Percentiles rank a stretch among this genome's conserved stretches.
phyloP scores from a whole-genome alignment of 2,113 vertebrate species.

The Cyprinodon tularosa region DNA sequence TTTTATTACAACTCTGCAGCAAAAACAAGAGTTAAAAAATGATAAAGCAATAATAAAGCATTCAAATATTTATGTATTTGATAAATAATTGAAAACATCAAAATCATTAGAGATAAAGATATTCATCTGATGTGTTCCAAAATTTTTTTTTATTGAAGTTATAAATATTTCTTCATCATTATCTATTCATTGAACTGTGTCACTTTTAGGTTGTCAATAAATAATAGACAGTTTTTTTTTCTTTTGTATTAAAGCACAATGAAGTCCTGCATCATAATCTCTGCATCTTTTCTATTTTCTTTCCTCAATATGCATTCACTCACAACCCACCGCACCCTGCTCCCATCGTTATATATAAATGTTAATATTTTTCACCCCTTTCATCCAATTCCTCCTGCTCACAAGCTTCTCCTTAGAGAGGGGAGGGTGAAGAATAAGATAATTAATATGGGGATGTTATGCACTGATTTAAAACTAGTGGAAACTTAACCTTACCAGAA shows the following conservation, averaged over 20 bases:
- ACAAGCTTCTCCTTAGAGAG: conserved; percentile 16
- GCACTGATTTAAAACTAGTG: conserved; percentile 43
- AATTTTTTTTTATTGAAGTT: neutral
- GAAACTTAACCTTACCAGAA: conserved; percentile 11
- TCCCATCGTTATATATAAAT: neutral
- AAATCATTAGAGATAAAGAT: neutral
- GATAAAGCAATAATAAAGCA: neutral
- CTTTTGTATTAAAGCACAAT: neutral
- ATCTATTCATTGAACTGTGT: neutral
- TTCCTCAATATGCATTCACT: neutral
- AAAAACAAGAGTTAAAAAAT: neutral
- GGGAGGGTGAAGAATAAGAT: conserved; percentile 44
- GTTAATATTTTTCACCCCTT: conserved; percentile 6
- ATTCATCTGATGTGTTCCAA: neutral
- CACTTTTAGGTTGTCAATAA: neutral
- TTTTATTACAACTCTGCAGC: neutral
- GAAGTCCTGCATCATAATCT: neutral
- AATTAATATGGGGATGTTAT: conserved; percentile 62
- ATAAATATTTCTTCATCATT: neutral
- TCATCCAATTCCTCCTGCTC: conserved; percentile 9
- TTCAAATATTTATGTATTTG: neutral
- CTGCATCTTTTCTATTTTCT: neutral
- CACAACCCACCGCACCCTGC: conserved; percentile 7
- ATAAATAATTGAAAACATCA: neutral
- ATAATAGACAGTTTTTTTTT: neutral